Conservation (phyloP, 2,113 vertebrate species). For the Cyprinodon tularosa region DNA sequence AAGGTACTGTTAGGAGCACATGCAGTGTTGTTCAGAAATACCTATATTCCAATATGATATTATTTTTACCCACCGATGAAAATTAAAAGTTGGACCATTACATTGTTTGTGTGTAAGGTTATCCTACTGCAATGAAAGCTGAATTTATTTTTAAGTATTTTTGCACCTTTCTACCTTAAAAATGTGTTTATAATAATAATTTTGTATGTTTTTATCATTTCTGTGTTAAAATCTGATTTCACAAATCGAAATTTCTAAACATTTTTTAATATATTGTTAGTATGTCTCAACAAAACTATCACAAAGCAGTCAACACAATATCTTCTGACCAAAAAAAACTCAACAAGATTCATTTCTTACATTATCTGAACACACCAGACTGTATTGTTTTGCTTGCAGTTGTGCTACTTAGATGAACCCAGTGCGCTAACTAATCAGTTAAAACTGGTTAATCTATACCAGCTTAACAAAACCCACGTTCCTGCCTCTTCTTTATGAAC, state of each 20-base stretch:
- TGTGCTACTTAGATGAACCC: not conserved
- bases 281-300: slow-evolving; percentile 33
- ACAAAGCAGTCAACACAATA: slow-evolving; percentile 29
- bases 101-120: no score
- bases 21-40: no score
- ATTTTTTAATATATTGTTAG: not conserved
- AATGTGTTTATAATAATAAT: no score
- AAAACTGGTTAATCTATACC: slow-evolving; percentile 34
- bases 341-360: not conserved
- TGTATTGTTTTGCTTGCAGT: not conserved
- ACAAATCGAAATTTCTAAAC: not conserved
- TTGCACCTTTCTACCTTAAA: no score
- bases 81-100: no score
- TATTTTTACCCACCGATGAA: no score
- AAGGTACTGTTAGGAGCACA: no score
- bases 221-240: not conserved
- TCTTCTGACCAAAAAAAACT: not conserved
- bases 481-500: slow-evolving; percentile 25
- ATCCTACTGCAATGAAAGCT: no score
- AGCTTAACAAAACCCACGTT: slow-evolving; percentile 18
- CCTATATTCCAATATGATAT: no score
- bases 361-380: slow-evolving; percentile 9
- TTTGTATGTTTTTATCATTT: no score
- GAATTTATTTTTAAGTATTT: no score
- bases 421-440: slow-evolving; percentile 46